Evolutionary conservation across 2,888 invertebrate genomes (phyloP).

Genomic region (Macroteleia sp.): DNA sequence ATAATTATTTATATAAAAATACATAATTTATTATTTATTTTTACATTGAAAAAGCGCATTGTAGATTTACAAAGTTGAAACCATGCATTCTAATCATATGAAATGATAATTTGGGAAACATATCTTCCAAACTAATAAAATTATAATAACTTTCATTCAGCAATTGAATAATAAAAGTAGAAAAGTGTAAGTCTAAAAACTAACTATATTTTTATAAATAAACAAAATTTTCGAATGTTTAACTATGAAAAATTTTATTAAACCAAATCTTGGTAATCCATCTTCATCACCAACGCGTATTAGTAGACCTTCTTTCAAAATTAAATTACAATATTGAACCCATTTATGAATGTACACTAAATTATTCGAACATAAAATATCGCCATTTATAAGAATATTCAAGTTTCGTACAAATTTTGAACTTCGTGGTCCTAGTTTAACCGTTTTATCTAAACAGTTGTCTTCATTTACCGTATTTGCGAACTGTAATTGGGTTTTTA

Average conservation of each 20-base stretch:
- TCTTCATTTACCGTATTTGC: background rate
- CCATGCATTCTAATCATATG: slow-evolving; percentile 8
- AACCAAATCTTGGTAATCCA: slow-evolving; percentile 18
- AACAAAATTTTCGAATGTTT: slow-evolving; percentile 1
- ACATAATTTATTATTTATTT: background rate
- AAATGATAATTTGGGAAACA: slow-evolving; percentile 4
- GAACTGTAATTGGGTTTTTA: slow-evolving; percentile 10
- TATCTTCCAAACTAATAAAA: background rate
- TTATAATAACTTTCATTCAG: background rate
- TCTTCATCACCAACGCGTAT: slow-evolving; percentile 15
- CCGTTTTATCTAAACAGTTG: background rate
- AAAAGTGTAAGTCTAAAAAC: background rate
- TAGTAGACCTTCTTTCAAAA: background rate
- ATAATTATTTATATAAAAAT: no score
- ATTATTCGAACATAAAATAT: slow-evolving; percentile 6
- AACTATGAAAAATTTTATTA: slow-evolving; percentile 1
- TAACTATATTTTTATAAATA: slow-evolving; percentile 1
- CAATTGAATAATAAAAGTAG: background rate
- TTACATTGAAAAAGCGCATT: background rate
- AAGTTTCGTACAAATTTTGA: background rate
- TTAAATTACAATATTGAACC: slow-evolving; percentile 16
- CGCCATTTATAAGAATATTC: background rate
- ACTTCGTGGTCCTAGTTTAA: slow-evolving; percentile 10
- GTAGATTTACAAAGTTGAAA: background rate
- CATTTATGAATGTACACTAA: slow-evolving; percentile 5